Evolutionary conservation across 2,113 vertebrate genomes (phyloP).

Genomic region (Gila orcuttii): DNA sequence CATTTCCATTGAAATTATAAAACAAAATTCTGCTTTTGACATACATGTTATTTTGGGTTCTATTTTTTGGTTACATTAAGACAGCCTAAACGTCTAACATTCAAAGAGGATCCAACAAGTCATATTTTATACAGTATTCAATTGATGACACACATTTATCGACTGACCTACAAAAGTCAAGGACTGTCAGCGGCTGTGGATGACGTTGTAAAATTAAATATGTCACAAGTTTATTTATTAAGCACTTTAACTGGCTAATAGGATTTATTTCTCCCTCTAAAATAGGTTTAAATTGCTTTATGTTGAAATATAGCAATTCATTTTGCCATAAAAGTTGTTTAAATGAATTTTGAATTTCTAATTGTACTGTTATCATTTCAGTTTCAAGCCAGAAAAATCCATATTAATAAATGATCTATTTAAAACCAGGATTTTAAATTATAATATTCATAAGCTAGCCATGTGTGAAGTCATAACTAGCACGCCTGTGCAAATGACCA

Average conservation of each 20-base stretch:
- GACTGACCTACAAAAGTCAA: neutral
- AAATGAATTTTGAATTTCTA: neutral
- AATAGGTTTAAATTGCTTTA: neutral
- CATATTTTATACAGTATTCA: neutral
- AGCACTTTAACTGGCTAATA: neutral
- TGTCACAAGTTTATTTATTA: neutral
- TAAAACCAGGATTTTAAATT: neutral
- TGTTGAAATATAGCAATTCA: neutral
- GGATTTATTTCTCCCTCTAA: neutral
- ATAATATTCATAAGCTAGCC: neutral
- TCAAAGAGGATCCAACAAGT: neutral
- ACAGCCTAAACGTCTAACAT: neutral
- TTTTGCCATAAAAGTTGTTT: neutral
- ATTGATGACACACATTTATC: neutral
- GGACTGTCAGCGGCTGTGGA: too few species aligned
- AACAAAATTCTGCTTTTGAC: neutral
- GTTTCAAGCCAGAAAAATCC: neutral
- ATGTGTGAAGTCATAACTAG: neutral
- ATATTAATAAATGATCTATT: neutral
- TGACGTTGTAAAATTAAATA: neutral
- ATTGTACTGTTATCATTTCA: neutral
- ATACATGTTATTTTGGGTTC: neutral
- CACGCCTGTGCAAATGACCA: neutral
- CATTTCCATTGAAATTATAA: neutral
- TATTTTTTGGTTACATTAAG: neutral